phyloP scores from a whole-genome alignment of 1,140 invertebrate genomes.

The Drosophila mauritiana region DNA sequence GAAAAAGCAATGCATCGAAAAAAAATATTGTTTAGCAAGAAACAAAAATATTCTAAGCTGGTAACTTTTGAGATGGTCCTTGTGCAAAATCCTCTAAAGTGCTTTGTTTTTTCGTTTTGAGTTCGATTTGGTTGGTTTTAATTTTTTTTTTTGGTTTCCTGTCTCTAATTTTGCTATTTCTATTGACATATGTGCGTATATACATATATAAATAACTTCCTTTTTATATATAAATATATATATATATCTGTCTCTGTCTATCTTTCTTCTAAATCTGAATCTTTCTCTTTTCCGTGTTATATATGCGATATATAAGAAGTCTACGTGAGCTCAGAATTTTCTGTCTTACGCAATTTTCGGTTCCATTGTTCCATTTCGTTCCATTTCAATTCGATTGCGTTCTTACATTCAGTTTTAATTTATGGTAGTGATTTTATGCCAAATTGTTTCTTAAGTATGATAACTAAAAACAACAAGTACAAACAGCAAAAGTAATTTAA shows the following conservation, averaged over 20 bases:
- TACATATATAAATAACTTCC: constrained; percentile 29
- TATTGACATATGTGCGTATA: constrained; percentile 13
- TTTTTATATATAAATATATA: constrained; percentile 12
- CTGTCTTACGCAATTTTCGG: constrained; percentile 11
- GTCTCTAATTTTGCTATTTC: constrained; percentile 12
- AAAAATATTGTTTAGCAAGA: constrained; percentile 18
- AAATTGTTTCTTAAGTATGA: constrained; percentile 42
- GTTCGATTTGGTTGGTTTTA: constrained; percentile 13
- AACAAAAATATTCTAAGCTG: constrained; percentile 85
- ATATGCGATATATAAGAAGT: constrained; percentile 19
- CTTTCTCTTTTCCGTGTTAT: constrained; percentile 28
- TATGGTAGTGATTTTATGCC: constrained; percentile 24
- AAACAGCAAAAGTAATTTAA: constrained; percentile 42
- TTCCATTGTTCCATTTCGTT: constrained; percentile 18
- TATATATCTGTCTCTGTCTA: constrained; percentile 24
- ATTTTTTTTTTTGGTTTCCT: background rate
- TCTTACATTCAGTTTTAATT: constrained; percentile 22
- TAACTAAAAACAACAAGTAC: constrained; percentile 59
- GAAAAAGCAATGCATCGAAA: constrained; percentile 18
- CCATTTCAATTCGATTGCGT: constrained; percentile 1
- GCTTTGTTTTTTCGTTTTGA: constrained; percentile 27
- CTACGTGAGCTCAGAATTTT: constrained; percentile 16
- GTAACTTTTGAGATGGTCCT: constrained; percentile 99
- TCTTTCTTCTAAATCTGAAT: constrained; percentile 24
- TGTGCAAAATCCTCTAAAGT: constrained; percentile 85